Evolutionary conservation across 2,797 vertebrate species (phyloP).

Genomic region (Esox lucius): DNA sequence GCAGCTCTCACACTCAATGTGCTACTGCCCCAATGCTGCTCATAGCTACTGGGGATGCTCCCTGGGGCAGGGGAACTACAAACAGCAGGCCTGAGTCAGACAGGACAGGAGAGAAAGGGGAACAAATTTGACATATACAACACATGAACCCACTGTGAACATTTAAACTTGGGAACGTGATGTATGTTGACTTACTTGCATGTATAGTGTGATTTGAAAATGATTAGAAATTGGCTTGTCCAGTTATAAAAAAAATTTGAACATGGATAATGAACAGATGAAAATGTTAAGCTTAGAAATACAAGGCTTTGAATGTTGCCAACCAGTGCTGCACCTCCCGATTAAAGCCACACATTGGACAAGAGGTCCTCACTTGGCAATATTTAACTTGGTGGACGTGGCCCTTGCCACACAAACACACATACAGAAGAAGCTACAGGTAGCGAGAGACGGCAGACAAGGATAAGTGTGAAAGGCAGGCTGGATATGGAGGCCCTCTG

Average conservation of each 20-base stretch:
- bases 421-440: neutral
- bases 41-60: no score
- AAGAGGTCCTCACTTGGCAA: neutral
- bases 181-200: neutral
- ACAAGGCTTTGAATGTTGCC: constrained; percentile 17
- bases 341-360: constrained; percentile 13
- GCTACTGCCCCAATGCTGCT: neutral
- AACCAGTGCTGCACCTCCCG: constrained; percentile 27
- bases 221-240: neutral
- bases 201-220: neutral
- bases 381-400: neutral
- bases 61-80: neutral
- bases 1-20: constrained; percentile 31
- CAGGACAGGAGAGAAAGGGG: neutral
- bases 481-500: constrained; percentile 19
- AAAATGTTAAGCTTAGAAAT: neutral
- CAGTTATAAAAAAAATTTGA: neutral
- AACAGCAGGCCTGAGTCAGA: neutral
- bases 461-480: neutral
- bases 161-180: neutral
- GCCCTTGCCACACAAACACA: neutral
- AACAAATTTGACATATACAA: neutral
- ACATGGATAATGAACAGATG: neutral
- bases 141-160: neutral
- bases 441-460: constrained; percentile 1